Conservation (phyloP, 2,113 vertebrate species). For the Leucoraja erinaceus region DNA sequence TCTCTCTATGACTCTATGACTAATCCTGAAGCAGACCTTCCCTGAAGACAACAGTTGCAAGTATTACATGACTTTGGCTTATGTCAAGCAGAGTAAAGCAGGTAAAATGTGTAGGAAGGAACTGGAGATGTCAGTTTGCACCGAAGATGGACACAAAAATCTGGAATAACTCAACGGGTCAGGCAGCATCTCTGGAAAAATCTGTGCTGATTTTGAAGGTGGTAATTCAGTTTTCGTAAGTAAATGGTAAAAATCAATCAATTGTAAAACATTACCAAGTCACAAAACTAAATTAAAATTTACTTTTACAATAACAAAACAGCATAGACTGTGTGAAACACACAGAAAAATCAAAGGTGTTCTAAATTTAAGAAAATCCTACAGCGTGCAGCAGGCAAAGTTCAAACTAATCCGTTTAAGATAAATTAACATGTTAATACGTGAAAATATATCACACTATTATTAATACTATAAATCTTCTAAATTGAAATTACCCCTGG, state of each 20-base stretch:
- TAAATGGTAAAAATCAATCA: background rate
- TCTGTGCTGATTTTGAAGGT: background rate
- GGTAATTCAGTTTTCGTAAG: background rate
- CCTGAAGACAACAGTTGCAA: no score
- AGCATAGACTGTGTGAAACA: background rate
- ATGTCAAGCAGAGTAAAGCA: background rate
- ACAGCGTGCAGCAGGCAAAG: background rate
- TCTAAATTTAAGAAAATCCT: background rate
- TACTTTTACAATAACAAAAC: background rate
- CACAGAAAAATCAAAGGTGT: background rate
- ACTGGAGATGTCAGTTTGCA: no score
- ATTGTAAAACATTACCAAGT: background rate
- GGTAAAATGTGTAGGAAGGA: no score
- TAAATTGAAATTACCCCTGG: background rate
- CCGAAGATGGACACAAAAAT: no score
- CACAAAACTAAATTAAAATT: background rate
- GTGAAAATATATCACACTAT: background rate
- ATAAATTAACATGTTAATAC: slow-evolving; percentile 16
- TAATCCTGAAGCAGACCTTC: background rate
- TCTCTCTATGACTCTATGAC: no score
- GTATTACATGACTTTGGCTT: background rate
- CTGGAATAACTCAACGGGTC: no score
- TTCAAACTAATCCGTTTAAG: background rate
- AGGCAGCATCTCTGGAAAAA: no score
- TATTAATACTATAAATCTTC: background rate